Evolutionary conservation across 2,113 vertebrate genomes (phyloP), one percentile per base, ranked within the genome.

Genomic region (Camelus bactrianus): DNA sequence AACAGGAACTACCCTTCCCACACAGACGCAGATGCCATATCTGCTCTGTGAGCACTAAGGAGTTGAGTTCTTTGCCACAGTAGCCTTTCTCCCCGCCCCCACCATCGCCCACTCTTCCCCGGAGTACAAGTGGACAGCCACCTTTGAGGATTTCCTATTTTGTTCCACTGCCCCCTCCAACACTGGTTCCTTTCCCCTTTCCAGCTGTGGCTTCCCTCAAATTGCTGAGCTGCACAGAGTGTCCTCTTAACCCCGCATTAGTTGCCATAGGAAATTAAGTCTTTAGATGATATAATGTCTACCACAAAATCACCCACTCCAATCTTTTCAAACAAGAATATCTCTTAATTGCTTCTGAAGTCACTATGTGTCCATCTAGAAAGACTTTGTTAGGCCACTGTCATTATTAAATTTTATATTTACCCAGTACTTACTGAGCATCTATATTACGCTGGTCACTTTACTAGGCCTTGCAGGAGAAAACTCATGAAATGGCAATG

Each of bases 1-100:
- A 89, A 90, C 92, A 82, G 95, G 93, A 86, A 89, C 67, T 28
- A 58, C 17, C 62, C n/a, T 96, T 26, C n/a, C 70, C 83, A 65
- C 52, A 95, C 35, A 77, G 24, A 82, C 72, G n/a, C 19, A 32
- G 67, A 35, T 77, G 72, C 83, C 26, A 32, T 42, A 42, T 4
- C 38, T 42, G 69, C 75, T 83, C 35, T 17, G 50, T 83, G 83
- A 6, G 38, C 38, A n/a, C 3, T 56, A 42, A n/a, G 15, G 24
- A 26, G 32, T 8, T 64, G 70, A 60, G 22, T 52, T 65, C 42
- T n/a, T 76, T 65, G 38, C 24, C 10, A 32, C 4, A 9, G 52
- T 32, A 26, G 17, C 4, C 10, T 56, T 79, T 20, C 13, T 15
- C 52, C 50, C 50, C 20, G 6, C 30, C 35, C 13, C 38, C 4